Percentiles rank a stretch among this genome's conserved stretches.
Conservation (phyloP, 2,888 invertebrate genomes). For the Anticlea derivata region DNA sequence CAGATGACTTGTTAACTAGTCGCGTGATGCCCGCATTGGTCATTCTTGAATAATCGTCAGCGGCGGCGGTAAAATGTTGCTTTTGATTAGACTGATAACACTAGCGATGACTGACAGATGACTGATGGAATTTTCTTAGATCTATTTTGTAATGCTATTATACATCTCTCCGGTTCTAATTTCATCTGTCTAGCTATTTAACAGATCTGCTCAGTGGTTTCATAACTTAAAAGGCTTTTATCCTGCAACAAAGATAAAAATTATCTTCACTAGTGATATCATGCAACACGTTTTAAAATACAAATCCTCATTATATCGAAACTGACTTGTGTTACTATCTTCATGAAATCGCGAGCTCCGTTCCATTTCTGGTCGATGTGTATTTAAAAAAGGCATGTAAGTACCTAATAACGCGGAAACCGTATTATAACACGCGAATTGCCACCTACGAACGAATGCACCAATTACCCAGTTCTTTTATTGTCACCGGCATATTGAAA, state of each 20-base stretch:
- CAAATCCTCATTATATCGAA: too few species aligned
- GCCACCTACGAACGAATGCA: background rate
- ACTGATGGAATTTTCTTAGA: too few species aligned
- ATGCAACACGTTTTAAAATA: too few species aligned
- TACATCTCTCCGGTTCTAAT: too few species aligned
- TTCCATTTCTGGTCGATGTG: constrained; percentile 14
- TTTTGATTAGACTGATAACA: background rate
- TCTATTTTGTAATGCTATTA: too few species aligned
- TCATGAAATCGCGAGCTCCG: background rate
- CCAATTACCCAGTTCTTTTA: constrained; percentile 8
- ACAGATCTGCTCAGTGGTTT: too few species aligned
- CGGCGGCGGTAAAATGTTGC: constrained; percentile 33
- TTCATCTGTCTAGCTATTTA: too few species aligned
- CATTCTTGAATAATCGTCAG: constrained; percentile 29
- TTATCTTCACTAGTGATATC: too few species aligned
- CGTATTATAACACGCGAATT: constrained; percentile 2
- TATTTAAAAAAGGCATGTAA: constrained; percentile 16
- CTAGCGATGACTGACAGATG: too few species aligned
- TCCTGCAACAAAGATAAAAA: too few species aligned
- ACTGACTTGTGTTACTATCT: background rate
- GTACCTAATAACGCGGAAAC: constrained; percentile 10
- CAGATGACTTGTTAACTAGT: constrained; percentile 20
- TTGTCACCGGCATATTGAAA: constrained; percentile 1
- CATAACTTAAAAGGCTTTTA: too few species aligned
- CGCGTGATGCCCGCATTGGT: constrained; percentile 34